Percentiles rank a stretch among this genome's conserved stretches.
Evolutionary conservation across 2,797 vertebrate species (phyloP).

Genomic region (Periparus ater): DNA sequence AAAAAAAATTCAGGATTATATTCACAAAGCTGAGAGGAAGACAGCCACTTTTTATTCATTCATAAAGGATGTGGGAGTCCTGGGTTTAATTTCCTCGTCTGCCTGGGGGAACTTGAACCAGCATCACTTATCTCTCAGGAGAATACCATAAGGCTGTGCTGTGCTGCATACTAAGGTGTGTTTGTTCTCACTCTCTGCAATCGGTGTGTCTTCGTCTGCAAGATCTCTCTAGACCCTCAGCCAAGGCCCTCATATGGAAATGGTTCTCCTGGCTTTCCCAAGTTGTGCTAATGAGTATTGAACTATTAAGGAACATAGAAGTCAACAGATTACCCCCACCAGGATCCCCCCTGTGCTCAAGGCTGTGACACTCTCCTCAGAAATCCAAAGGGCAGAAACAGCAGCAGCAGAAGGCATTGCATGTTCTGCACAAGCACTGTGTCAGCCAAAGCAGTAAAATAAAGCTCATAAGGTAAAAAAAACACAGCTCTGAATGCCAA

Average conservation of each 20-base stretch:
- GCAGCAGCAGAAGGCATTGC: background rate
- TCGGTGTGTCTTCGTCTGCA: background rate
- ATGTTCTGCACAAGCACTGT: background rate
- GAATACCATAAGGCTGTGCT: conserved; percentile 49
- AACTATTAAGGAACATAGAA: background rate
- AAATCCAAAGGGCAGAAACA: background rate
- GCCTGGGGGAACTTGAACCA: conserved; percentile 64
- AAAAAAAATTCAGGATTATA: conserved; percentile 50
- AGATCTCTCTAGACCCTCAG: background rate
- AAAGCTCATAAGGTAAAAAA: background rate
- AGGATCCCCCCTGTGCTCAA: background rate
- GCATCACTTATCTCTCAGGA: conserved; percentile 62
- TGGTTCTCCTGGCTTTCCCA: background rate
- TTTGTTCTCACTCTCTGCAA: background rate
- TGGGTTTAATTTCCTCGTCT: conserved; percentile 69
- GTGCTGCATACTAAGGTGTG: conserved; percentile 61
- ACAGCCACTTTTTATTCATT: conserved; percentile 63
- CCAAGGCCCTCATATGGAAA: background rate
- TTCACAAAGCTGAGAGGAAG: conserved; percentile 59
- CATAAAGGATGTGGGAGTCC: conserved; percentile 64
- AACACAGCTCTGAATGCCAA: background rate
- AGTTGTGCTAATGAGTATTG: background rate
- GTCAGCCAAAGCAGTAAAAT: background rate
- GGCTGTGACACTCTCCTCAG: background rate
- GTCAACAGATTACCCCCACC: background rate